These are phyloP conservation scores for Eilema sororculum DNA, from an alignment of 2,888 invertebrate genomes.

Conservation along the genomic window DNA sequence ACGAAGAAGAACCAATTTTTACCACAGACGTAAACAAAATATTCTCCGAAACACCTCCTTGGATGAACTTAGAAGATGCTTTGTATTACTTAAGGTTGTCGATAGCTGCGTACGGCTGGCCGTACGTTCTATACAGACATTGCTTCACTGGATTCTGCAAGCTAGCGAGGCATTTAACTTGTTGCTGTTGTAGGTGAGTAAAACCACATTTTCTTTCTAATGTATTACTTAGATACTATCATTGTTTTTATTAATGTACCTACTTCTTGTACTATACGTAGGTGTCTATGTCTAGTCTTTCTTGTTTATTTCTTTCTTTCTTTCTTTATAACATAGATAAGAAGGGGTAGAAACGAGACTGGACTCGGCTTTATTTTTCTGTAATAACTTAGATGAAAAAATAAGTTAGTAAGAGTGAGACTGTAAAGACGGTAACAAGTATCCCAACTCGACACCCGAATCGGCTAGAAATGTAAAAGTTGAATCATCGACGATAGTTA, in stretches of 20 bases:
- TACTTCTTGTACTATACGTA: not conserved
- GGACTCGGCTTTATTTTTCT: no score
- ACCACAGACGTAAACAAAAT: conserved; percentile 88
- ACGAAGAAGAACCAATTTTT: conserved; percentile 90
- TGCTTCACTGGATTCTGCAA: conserved; percentile 92
- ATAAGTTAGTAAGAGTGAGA: no score
- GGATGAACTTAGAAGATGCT: conserved; percentile 94
- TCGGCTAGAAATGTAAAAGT: not conserved
- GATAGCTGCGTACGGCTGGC: conserved; percentile 95
- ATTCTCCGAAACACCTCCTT: conserved; percentile 89
- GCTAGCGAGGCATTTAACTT: conserved; percentile 89
- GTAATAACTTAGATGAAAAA: no score
- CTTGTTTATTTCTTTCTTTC: no score
- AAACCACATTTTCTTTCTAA: not conserved
- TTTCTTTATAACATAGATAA: no score
- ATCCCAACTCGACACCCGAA: no score
- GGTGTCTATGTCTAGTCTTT: no score
- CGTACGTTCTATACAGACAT: conserved; percentile 93
- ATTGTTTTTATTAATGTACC: no score
- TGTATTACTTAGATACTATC: not conserved
- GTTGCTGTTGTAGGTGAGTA: conserved; percentile 91
- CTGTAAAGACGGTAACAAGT: no score
- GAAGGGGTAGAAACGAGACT: no score
- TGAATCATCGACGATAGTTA: not conserved
- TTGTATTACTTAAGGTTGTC: conserved; percentile 93